A percentile compares a stretch with the other conserved stretches of the same genome.
phyloP scores from a whole-genome alignment of 1,140 invertebrate species.

The Drosophila novamexicana region DNA sequence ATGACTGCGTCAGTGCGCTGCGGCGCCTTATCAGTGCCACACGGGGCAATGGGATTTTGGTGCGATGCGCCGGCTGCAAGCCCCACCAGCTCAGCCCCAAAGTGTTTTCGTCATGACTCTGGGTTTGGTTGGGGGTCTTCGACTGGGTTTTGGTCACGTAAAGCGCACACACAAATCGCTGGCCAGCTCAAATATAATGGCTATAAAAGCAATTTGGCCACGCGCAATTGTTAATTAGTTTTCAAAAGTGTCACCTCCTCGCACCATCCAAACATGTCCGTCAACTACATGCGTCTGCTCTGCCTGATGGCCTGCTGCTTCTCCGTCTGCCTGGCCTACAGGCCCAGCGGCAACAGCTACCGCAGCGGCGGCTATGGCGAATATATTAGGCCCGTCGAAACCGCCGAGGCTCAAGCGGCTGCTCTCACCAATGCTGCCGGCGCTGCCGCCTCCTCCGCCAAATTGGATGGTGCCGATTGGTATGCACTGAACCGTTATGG shows the following conservation, averaged over 20 bases:
- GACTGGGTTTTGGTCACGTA: constrained; percentile 73
- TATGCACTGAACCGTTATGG: constrained; percentile 69
- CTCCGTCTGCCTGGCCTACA: constrained; percentile 43
- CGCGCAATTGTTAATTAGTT: constrained; percentile 76
- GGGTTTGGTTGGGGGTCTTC: neutral
- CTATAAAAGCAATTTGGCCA: constrained; percentile 82
- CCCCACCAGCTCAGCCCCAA: constrained; percentile 31
- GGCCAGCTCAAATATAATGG: constrained; percentile 63
- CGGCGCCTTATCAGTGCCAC: constrained; percentile 44
- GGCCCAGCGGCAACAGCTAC: constrained; percentile 24
- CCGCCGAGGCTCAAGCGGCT: constrained; percentile 72
- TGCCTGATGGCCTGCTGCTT: constrained; percentile 72
- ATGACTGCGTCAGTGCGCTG: constrained; percentile 41
- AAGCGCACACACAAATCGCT: constrained; percentile 73
- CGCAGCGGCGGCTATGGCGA: constrained; percentile 40
- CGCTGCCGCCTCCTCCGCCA: constrained; percentile 72
- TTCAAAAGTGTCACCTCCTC: constrained; percentile 62
- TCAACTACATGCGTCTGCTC: constrained; percentile 57
- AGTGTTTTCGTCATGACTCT: constrained; percentile 54
- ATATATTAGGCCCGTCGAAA: constrained; percentile 49
- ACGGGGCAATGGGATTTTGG: constrained; percentile 18
- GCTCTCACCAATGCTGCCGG: constrained; percentile 75
- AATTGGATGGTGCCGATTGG: constrained; percentile 64
- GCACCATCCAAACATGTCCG: constrained; percentile 64
- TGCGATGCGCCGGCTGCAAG: constrained; percentile 35